Base-by-base conservation (phyloP, 2,113 vertebrate genomes). In the Phylloscopus trochilus region DNA sequence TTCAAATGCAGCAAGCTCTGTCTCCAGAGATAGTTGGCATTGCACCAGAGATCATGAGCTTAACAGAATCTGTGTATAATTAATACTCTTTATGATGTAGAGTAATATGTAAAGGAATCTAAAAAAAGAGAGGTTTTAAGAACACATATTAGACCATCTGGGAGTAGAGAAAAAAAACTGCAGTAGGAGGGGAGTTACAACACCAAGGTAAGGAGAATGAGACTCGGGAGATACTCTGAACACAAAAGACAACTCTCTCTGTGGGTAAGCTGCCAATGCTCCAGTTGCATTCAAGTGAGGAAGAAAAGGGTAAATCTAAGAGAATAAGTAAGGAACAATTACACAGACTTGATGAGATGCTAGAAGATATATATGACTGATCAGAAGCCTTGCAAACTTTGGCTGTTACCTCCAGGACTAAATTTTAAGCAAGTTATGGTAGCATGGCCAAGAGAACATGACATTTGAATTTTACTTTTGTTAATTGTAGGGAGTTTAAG, bases 51-150 rank as follows among this genome's bases (percentile, higher is more conserved):
- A 93, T 67, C 77, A 87, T 31, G 47, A 92, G 62, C 58, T 87
- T 68, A 72, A 78, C 78, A 87, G 74, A 93, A 82, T 35, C 51
- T 44, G 68, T 93, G 87, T 26, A 95, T 94, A 96, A 93, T 96
- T 95, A 91, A 94, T 83, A 44, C 6, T 66, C 15, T 90, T 83
- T 59, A 44, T 83, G 62, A 89, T 56, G 74, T 60, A 69, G 47
- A 55, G 19, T 23, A 51, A 72, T 85, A 60, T 46, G 49, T 30
- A 90, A 31, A 76, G n/a, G 24, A 84, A 52, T 72, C 78, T 90
- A 95, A 96, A 96, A 96, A 93, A 94, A 51, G 13, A 59, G 44
- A 67, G 2, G 15, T 90, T 92, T 93, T 52, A 87, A 93, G 84
- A 82, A 90, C 19, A 60, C 44, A 19, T 44, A 78, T 78, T 84